phyloP scores from a whole-genome alignment of 2,113 vertebrate species.

The Brachypteracias leptosomus region DNA sequence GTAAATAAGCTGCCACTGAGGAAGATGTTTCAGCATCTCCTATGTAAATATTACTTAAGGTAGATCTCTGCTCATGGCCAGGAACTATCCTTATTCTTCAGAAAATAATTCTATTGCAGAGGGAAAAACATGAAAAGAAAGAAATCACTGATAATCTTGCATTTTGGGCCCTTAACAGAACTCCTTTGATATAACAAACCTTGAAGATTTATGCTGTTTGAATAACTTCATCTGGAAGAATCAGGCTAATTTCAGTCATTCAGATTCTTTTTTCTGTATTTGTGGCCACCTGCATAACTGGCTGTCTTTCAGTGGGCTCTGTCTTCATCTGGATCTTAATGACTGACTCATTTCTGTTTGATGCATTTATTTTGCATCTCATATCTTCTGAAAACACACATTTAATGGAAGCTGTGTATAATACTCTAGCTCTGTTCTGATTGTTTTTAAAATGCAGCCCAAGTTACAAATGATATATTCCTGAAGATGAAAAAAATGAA shows the following conservation, averaged over 20 bases:
- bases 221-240: not conserved
- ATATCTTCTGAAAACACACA: not conserved
- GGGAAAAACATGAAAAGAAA: not conserved
- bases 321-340: not conserved
- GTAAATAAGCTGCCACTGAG: not conserved
- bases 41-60: not conserved
- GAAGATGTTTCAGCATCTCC: not conserved
- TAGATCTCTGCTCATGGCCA: not conserved
- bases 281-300: constrained; percentile 13
- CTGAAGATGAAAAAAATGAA: not conserved
- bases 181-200: not conserved
- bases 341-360: not conserved
- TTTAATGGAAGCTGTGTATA: not conserved
- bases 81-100: not conserved
- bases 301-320: not conserved
- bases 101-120: not conserved
- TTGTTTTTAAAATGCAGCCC: not conserved
- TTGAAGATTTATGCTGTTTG: not conserved
- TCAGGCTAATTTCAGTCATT: not conserved
- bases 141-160: not conserved
- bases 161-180: not conserved
- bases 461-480: not conserved
- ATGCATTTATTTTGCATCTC: not conserved
- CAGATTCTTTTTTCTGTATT: not conserved
- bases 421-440: not conserved